Conservation (phyloP, 2,888 invertebrate species). For the Drosophila borborema region DNA sequence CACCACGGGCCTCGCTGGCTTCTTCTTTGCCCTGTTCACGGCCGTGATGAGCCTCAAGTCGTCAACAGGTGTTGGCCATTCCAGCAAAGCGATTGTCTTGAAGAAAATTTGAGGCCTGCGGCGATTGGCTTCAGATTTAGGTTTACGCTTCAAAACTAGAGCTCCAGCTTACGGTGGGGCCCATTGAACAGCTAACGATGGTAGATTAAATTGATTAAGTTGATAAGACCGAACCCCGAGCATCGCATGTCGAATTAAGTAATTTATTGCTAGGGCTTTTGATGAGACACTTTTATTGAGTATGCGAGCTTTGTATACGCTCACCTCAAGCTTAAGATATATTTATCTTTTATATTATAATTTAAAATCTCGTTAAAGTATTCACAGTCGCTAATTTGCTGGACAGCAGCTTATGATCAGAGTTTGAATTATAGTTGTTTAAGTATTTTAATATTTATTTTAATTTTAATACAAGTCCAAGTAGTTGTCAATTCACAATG, state of each 20-base stretch:
- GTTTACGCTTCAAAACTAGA: conserved; percentile 9
- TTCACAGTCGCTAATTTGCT: background rate
- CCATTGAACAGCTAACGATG: conserved; percentile 7
- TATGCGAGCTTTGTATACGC: conserved; percentile 18
- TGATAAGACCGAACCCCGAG: conserved; percentile 9
- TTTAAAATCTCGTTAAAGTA: background rate
- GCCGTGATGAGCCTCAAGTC: conserved; percentile 91
- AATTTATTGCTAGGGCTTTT: conserved; percentile 9
- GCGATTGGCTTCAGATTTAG: conserved; percentile 33
- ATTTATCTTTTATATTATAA: background rate
- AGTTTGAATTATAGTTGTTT: background rate
- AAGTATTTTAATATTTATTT: conserved; percentile 2
- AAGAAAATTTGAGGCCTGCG: conserved; percentile 60
- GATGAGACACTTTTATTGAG: too few species aligned
- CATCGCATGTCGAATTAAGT: conserved; percentile 29
- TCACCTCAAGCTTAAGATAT: background rate
- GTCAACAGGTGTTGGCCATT: conserved; percentile 56
- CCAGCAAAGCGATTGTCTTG: conserved; percentile 73
- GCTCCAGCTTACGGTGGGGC: background rate
- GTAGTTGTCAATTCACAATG: background rate
- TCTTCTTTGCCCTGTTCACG: conserved; percentile 94
- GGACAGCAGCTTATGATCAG: too few species aligned
- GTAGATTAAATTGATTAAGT: conserved; percentile 33
- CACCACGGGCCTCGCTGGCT: conserved; percentile 93
- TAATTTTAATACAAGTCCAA: background rate